phyloP scores from a whole-genome alignment of 1,140 invertebrate genomes.

The Neuroterus valhalla region DNA sequence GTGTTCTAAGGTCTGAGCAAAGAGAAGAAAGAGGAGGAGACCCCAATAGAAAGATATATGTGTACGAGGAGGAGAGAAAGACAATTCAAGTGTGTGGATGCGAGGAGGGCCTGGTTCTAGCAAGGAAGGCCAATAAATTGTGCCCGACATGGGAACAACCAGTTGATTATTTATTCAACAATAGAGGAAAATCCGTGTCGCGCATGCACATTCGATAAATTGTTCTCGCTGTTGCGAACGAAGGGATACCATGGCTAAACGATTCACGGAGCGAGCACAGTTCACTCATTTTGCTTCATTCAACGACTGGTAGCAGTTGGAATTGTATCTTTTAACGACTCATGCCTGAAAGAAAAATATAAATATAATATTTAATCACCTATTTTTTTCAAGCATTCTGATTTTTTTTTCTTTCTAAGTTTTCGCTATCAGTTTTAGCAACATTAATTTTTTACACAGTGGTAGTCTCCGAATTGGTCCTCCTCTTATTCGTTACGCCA shows the following conservation, averaged over 20 bases:
- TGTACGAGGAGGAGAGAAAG: slow-evolving; percentile 41
- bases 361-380: background rate
- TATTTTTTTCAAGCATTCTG: background rate
- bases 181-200: slow-evolving; percentile 51
- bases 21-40: slow-evolving; percentile 30
- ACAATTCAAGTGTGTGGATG: slow-evolving; percentile 51
- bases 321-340: slow-evolving; percentile 10
- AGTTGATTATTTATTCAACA: slow-evolving; percentile 61
- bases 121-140: slow-evolving; percentile 53
- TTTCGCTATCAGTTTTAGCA: too few species aligned
- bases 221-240: slow-evolving; percentile 39
- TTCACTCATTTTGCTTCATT: slow-evolving; percentile 6
- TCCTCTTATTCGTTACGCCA: too few species aligned
- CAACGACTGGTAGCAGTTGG: slow-evolving; percentile 6
- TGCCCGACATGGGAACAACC: slow-evolving; percentile 56
- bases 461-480: too few species aligned
- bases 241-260: slow-evolving; percentile 17
- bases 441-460: too few species aligned
- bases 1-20: background rate
- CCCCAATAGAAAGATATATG: slow-evolving; percentile 24
- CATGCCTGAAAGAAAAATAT: background rate
- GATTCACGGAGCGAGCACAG: background rate
- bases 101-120: slow-evolving; percentile 33
- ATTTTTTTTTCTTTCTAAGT: too few species aligned
- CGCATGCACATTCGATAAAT: slow-evolving; percentile 39